Evolutionary conservation across 2,888 invertebrate species (phyloP).

Genomic region (Helobdella robusta): DNA sequence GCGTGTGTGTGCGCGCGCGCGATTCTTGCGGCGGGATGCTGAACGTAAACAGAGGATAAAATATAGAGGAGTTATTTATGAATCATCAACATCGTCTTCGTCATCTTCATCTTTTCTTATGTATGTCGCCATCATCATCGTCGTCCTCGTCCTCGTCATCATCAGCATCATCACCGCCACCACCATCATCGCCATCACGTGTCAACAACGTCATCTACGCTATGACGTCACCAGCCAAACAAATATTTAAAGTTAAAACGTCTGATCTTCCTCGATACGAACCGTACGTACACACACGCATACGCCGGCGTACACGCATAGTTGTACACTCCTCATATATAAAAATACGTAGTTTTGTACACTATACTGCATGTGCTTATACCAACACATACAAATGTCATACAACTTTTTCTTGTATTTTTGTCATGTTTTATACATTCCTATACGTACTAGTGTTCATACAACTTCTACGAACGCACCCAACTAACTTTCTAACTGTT

Average conservation of each 20-base stretch:
- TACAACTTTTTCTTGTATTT: no score
- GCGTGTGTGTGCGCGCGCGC: no score
- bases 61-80: no score
- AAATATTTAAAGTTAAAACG: neutral
- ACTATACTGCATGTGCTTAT: neutral
- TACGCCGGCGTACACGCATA: no score
- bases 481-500: neutral
- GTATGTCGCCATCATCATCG: constrained; percentile 4
- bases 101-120: no score
- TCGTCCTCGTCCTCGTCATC: no score
- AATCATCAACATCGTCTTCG: no score
- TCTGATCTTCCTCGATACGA: no score
- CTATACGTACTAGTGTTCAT: neutral
- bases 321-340: no score
- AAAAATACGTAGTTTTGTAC: neutral
- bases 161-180: neutral
- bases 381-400: neutral
- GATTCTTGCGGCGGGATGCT: no score
- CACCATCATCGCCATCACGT: neutral
- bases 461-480: neutral
- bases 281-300: constrained; percentile 3
- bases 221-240: neutral
- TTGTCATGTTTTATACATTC: no score
- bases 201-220: neutral
- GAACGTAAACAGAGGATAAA: no score